Evolutionary conservation across 2,113 vertebrate species (phyloP).

Genomic region (Piprites chloris): DNA sequence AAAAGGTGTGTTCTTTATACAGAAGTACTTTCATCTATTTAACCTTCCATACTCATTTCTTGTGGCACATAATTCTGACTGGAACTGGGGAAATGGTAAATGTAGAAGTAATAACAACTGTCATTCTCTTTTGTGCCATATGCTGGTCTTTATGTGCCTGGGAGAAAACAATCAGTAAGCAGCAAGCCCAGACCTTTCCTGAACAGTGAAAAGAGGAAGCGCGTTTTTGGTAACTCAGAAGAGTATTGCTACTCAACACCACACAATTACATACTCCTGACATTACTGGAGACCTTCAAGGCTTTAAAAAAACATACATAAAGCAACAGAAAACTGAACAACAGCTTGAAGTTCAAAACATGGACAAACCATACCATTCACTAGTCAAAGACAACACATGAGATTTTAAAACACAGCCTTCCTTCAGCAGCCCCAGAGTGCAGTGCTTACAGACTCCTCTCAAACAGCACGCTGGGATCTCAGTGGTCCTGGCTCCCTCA

Average conservation of each 20-base stretch:
- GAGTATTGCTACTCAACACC: neutral
- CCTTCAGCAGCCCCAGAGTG: neutral
- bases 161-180: neutral
- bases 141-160: neutral
- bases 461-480: neutral
- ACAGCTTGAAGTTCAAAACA: neutral
- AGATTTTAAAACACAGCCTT: neutral
- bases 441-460: neutral
- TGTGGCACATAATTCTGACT: neutral
- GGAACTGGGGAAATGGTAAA: neutral
- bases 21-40: neutral
- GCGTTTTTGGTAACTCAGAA: neutral
- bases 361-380: neutral
- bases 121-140: neutral
- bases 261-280: neutral
- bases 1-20: neutral
- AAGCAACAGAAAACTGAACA: neutral
- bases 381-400: neutral
- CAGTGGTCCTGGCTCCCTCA: too few relatives aligned
- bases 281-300: neutral
- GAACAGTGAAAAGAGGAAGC: neutral
- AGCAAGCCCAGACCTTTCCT: neutral
- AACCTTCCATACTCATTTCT: neutral
- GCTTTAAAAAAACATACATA: neutral
- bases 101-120: rapidly evolving